phyloP scores from a whole-genome alignment of 1,140 invertebrate genomes.

The Heliconius melpomene region DNA sequence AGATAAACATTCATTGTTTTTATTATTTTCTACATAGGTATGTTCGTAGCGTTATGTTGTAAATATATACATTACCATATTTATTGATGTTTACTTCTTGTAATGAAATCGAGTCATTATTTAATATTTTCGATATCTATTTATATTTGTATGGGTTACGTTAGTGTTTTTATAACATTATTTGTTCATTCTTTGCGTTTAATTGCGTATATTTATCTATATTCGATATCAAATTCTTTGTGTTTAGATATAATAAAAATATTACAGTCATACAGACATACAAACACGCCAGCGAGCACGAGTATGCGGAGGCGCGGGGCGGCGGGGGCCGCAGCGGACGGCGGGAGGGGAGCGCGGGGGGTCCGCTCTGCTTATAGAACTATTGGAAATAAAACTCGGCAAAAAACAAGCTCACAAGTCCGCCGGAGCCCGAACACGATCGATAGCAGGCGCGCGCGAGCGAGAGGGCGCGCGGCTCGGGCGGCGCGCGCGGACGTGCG shows the following conservation, averaged over 20 bases:
- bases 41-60: neutral
- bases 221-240: too few relatives aligned
- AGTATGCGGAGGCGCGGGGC: neutral
- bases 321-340: neutral
- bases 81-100: too few relatives aligned
- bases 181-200: too few relatives aligned
- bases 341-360: neutral
- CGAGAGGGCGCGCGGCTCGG: constrained; percentile 41
- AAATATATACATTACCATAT: too few relatives aligned
- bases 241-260: neutral
- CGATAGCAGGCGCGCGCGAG: constrained; percentile 40
- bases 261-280: neutral
- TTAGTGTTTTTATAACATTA: too few relatives aligned
- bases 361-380: constrained; percentile 7
- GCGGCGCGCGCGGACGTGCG: constrained; percentile 45
- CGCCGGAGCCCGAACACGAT: constrained; percentile 42
- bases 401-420: constrained; percentile 39
- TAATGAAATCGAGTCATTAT: too few relatives aligned
- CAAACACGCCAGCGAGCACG: neutral
- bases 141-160: too few relatives aligned
- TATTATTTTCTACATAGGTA: neutral
- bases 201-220: neutral
- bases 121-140: too few relatives aligned
- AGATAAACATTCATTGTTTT: neutral
- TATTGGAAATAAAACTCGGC: constrained; percentile 14